phyloP scores from a whole-genome alignment of 92 coral and sea anemone species.

The Plumapathes pennacea region DNA sequence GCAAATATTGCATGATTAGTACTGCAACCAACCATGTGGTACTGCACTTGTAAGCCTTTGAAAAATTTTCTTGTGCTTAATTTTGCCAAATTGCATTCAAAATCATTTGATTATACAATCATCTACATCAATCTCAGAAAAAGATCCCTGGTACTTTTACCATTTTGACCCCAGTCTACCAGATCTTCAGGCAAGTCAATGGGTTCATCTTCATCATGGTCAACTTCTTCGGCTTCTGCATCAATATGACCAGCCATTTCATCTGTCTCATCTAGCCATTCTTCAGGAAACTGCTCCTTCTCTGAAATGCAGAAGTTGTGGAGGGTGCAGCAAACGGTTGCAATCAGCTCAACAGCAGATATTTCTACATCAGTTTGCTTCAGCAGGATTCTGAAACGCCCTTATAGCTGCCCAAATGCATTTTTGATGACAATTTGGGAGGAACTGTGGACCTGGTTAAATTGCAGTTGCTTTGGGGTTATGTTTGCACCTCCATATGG shows the following conservation, averaged over 20 bases:
- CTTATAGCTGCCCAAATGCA: constrained; percentile 33
- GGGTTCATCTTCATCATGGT: background rate
- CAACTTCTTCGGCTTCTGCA: no score
- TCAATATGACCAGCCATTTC: no score
- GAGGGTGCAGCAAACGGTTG: constrained; percentile 24
- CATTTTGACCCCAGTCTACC: constrained; percentile 2
- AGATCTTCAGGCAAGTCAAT: constrained; percentile 1
- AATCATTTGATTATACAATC: no score
- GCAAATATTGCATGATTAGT: no score
- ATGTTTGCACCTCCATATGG: constrained; percentile 27
- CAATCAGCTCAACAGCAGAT: constrained; percentile 18
- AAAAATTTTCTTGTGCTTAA: no score
- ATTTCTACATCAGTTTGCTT: constrained; percentile 17
- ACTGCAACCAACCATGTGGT: no score
- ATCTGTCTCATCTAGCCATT: constrained; percentile 13
- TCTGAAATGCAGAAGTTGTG: constrained; percentile 24
- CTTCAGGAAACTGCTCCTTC: constrained; percentile 32
- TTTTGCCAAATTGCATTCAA: no score
- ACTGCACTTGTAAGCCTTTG: no score
- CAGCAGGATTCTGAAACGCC: constrained; percentile 11
- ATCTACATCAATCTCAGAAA: constrained; percentile 1
- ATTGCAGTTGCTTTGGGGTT: background rate
- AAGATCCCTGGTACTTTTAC: constrained; percentile 6
- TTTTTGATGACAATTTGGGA: constrained; percentile 19
- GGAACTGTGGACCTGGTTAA: constrained; percentile 20